Percentiles rank a stretch among this genome's conserved stretches.
These are phyloP conservation scores for Alosa sapidissima DNA, from an alignment of 2,797 vertebrate genomes.

Conservation along the genomic window DNA sequence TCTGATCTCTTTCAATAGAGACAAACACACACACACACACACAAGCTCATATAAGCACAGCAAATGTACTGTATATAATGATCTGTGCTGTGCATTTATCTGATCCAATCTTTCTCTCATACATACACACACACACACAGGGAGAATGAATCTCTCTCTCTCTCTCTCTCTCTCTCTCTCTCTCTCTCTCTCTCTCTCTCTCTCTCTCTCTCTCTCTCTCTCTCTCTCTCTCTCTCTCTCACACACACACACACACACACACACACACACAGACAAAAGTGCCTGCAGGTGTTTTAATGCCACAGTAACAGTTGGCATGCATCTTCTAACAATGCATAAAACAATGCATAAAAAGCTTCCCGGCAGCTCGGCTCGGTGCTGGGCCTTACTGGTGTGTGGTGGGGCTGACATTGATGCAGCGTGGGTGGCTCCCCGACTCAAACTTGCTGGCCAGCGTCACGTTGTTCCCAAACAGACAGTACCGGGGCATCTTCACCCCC, in stretches of 20 bases:
- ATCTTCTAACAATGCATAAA: not conserved
- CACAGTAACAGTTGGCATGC: not conserved
- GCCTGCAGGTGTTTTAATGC: not conserved
- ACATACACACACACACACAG: not conserved
- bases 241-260: not conserved
- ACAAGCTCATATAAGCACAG: no score
- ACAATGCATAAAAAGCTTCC: constrained; percentile 15
- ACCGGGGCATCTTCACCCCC: constrained; percentile 96
- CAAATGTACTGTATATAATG: not conserved
- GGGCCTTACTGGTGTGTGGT: constrained; percentile 93
- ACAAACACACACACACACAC: not conserved
- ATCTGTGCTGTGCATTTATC: not conserved
- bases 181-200: no score
- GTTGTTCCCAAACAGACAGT: constrained; percentile 97
- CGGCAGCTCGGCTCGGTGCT: not conserved
- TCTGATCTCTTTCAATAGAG: not conserved
- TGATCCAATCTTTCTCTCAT: no score
- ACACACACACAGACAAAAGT: not conserved
- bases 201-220: not conserved
- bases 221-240: no score
- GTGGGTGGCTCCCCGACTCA: constrained; percentile 94
- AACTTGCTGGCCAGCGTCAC: constrained; percentile 98
- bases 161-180: not conserved
- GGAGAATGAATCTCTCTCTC: not conserved
- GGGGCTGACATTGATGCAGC: constrained; percentile 95